Base-by-base conservation (phyloP, 1,140 invertebrate species). In the Halictus rubicundus region DNA sequence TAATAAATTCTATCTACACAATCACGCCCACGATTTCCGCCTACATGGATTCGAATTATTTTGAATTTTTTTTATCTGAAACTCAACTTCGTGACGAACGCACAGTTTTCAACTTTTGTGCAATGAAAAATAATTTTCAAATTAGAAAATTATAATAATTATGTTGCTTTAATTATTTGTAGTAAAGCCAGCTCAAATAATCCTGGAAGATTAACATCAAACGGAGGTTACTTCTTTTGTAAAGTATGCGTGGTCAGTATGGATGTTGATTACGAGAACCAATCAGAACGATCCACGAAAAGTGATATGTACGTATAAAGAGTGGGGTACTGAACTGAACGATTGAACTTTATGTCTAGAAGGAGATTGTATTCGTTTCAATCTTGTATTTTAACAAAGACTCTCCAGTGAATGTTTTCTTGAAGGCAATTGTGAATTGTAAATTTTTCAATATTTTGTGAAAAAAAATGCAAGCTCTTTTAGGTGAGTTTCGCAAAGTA, bases 271-370 rank as follows among this genome's bases (percentile, higher is more conserved):
- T 68, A 74, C 81, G 84, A 84, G 86, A 83, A 90, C 92, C 89
- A 93, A 92, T 92, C 71, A 79, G 52, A 80, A 83, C 23, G 81
- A 68, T 91, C 90, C 92, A 93, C 92, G 92, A 92, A 91, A 89
- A 89, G 77, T 82, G 75, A 63, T 84, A 69, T 78, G 10, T 46
- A 46, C 12, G n/a, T 61, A 63, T 79, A 69, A 57, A 73, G 63
- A 66, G 32, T 57, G 74, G 25, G 49, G 60, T 59, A 61, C 73
- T 42, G 57, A 42, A 78, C 64, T 54, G 69, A 37, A 39, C 60
- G 66, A 52, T 84, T 85, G 79, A 82, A 79, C 83, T 89, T 88
- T 87, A 19, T 16, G 19, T 46, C 88, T 84, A 80, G 87, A 86
- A 85, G 69, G 79, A 85, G 42, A 23, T 82, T 60, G 63, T 63